Percentiles rank a stretch among this genome's conserved stretches.
These are phyloP conservation scores for Isaurus tuberculatus DNA, from an alignment of 92 coral and sea anemone genomes.

Conservation along the genomic window DNA sequence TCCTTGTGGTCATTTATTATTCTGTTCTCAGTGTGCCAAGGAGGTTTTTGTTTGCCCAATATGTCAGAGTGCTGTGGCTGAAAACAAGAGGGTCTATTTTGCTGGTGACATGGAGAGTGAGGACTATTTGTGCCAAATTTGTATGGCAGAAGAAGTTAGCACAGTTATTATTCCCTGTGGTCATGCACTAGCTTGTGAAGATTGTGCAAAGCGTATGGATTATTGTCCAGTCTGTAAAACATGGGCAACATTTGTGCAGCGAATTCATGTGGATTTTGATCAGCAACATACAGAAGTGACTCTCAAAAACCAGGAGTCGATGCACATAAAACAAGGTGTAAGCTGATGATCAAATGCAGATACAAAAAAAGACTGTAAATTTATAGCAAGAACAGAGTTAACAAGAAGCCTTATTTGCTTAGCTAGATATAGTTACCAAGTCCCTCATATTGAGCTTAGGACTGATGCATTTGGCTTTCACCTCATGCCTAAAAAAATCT, in stretches of 20 bases:
- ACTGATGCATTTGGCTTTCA: no score
- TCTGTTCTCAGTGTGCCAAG: slow-evolving; percentile 78
- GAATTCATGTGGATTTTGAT: slow-evolving; percentile 81
- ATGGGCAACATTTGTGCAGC: slow-evolving; percentile 88
- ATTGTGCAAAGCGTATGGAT: slow-evolving; percentile 84
- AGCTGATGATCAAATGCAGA: neutral
- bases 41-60: slow-evolving; percentile 71
- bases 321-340: slow-evolving; percentile 13
- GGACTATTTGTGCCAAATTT: slow-evolving; percentile 92
- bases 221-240: slow-evolving; percentile 96
- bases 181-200: slow-evolving; percentile 88
- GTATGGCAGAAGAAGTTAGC: slow-evolving; percentile 94
- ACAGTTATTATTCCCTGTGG: slow-evolving; percentile 98
- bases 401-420: no score
- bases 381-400: no score
- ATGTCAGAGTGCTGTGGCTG: slow-evolving; percentile 74
- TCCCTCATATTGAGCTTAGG: no score
- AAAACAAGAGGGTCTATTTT: slow-evolving; percentile 81
- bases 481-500: no score
- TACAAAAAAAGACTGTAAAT: no score
- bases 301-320: neutral
- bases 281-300: neutral
- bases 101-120: slow-evolving; percentile 81
- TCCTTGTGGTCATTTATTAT: slow-evolving; percentile 93
- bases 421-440: no score